Evolutionary conservation across 2,888 invertebrate genomes (phyloP), one percentile per base, ranked within the genome.

Genomic region (Shargacucullia verbasci): DNA sequence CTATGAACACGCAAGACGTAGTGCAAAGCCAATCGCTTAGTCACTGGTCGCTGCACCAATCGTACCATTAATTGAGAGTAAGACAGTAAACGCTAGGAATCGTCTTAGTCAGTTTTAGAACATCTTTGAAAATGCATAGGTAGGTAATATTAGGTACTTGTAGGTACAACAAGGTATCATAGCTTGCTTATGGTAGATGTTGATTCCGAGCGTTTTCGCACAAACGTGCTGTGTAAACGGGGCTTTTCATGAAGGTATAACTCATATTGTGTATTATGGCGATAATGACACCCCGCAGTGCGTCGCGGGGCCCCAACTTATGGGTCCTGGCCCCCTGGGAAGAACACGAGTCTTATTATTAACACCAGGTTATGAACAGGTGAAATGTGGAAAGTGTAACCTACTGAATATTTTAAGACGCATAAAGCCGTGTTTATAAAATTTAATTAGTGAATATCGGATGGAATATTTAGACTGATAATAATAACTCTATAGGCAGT

Each of bases 271-370:
- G 52, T 64, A 53, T 59, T 57, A 62, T 63, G 43, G 61, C 39
- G 70, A 74, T 79, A 79, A 79, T 76, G 67, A 71, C 59, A 37
- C 47, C 80, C 67, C 54, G 64, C 52, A 39, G 74, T 8, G 74
- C 67, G 47, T 68, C 46, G 56, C 55, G 66, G 67, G 70, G 48
- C 45, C 47, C 70, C 58, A 52, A 46, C 50, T 73, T 79, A 79
- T 76, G 57, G 59, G 48, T 41, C 59, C 55, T 50, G 38, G 31
- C 77, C 62, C 52, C 74, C 66, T 63, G 76, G 29, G 67, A 50
- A 43, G 55, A 39, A 60, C 29, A 29, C 46, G 53, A 53, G 40
- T 50, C 44, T 66, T 47, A 40, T 69, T 78, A 66, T 73, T 70
- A 57, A 45, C 31, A 54, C 15, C 9, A 15, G 43, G 20, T 20